Evolutionary conservation across 2,113 vertebrate genomes (phyloP).

Genomic region (Gavia stellata): DNA sequence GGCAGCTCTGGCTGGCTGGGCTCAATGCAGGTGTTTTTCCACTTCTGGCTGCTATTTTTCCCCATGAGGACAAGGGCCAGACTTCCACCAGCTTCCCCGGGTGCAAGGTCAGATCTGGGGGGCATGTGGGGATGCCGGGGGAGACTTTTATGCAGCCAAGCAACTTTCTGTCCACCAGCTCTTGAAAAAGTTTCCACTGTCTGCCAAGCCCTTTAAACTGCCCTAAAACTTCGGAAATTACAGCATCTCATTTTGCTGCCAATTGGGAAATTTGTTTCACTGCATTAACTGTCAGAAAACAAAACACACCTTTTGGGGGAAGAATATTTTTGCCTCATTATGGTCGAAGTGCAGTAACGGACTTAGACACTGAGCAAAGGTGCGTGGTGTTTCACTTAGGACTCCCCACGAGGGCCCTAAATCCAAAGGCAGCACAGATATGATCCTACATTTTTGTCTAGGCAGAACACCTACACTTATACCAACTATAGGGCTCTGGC

Average conservation of each 20-base stretch:
- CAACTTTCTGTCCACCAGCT: not conserved
- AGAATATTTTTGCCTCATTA: not conserved
- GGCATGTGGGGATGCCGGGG: not conserved
- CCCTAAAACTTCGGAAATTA: not conserved
- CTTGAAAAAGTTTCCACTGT: not conserved
- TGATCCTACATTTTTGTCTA: not conserved
- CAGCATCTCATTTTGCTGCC: not conserved
- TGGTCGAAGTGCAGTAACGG: not conserved
- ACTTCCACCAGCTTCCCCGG: not conserved
- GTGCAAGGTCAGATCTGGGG: not conserved
- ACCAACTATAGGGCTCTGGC: not conserved
- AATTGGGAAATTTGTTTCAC: not conserved
- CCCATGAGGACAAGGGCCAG: not conserved
- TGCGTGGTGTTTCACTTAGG: not conserved
- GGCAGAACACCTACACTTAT: not conserved
- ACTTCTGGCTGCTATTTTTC: not conserved
- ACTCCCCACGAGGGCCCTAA: not conserved
- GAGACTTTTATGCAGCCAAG: not conserved
- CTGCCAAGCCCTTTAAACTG: not conserved
- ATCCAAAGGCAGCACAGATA: not conserved
- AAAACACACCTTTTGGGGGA: not conserved
- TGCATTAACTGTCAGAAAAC: not conserved
- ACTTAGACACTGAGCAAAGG: not conserved
- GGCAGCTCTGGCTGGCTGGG: not conserved
- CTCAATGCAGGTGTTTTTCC: slow-evolving; percentile 17